Conservation (phyloP, 2,113 vertebrate genomes). For the Rhynchomys soricoides region DNA sequence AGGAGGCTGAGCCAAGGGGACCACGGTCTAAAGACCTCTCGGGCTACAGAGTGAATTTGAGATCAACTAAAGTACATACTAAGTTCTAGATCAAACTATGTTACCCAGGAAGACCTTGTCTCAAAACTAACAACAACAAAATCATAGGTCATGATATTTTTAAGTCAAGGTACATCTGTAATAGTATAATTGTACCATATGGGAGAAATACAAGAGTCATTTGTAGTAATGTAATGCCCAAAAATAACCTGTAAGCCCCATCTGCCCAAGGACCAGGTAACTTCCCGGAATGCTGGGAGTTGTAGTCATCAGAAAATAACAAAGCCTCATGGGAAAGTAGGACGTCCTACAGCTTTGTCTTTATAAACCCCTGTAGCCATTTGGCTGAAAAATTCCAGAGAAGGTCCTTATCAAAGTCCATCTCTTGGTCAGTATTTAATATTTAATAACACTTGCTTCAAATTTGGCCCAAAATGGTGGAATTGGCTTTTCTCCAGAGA, state of each 20-base stretch:
- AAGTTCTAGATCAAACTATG: not conserved
- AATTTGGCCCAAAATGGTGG: not conserved
- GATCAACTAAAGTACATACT: not conserved
- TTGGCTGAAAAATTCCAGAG: not conserved
- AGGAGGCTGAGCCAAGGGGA: not conserved
- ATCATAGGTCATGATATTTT: not conserved
- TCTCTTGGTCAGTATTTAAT: no score
- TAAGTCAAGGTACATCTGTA: not conserved
- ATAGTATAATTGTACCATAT: not conserved
- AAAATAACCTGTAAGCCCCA: not conserved
- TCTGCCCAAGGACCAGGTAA: not conserved
- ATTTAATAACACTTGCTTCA: no score
- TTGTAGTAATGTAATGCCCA: not conserved
- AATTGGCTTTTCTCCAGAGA: not conserved
- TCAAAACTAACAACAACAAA: not conserved
- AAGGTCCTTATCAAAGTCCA: not conserved
- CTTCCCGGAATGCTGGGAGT: not conserved
- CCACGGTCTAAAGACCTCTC: not conserved
- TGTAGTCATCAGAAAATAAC: not conserved
- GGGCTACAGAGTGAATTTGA: not conserved
- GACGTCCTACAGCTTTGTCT: not conserved
- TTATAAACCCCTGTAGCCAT: not conserved
- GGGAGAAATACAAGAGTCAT: not conserved
- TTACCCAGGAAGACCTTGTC: not conserved
- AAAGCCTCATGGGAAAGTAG: not conserved